Base-by-base conservation (phyloP, 2,113 vertebrate genomes). In the Ahaetulla prasina region DNA sequence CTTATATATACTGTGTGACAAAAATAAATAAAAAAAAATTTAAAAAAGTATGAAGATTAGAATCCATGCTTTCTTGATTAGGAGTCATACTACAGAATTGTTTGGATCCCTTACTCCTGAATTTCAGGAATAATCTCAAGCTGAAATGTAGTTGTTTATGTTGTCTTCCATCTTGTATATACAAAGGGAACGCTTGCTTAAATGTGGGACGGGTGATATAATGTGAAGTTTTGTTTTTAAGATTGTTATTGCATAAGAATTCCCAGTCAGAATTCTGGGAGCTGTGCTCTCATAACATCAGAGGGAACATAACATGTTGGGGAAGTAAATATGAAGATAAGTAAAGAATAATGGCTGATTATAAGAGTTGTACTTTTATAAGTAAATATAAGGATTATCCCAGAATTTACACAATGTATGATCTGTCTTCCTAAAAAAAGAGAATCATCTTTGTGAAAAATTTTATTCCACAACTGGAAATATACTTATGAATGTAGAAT, bases 281-380 rank as follows among this genome's bases (percentile, higher is more conserved):
- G 27, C 18, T 87, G 47, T 52, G 16, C 16, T 87, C 27, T 50
- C 47, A 87, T n/a, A 49, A 80, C 27, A n/a, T n/a, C 85, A 50
- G 27, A 16, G 30, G 27, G 45, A 11, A 52, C 9, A n/a, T 68
- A 14, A 7, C 30, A 87, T 49, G 27, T 87, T 87, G 23, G 55
- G 91, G 49, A 92, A 50, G 85, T 84, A 91, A 55, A 91, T 89
- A 30, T 54, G 85, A 93, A 55, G 35, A 12, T 68, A 25, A 88
- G 47, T 52, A 16, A 92, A 23, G 7, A n/a, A 87, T 30, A 88
- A 88, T 30, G 23, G 1, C n/a, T 47, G 60, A 8, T 88, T 88
- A 22, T 45, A 50, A 53, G n/a, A 25, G 2, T 7, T 27, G 27
- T 39, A 35, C 2, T 23, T 68, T 27, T 49, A 18, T 52, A 87